Percentiles rank a stretch among this genome's conserved stretches.
Conservation (phyloP, 2,888 invertebrate genomes). For the Cremastinae sp. region DNA sequence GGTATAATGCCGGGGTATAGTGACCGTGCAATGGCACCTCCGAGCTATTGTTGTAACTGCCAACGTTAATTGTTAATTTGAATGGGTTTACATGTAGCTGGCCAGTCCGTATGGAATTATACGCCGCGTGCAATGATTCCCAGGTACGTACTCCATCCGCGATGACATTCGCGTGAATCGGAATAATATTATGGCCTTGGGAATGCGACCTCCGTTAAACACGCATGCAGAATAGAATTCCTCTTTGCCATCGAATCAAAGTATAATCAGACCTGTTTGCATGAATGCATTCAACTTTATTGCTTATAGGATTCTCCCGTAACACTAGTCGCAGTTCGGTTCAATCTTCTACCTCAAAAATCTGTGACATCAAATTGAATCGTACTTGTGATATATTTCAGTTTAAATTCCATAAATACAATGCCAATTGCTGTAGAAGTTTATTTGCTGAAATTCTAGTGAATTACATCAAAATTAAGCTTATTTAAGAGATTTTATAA, state of each 20-base stretch:
- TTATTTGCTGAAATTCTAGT: too few species aligned
- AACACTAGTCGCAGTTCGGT: background rate
- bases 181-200: constrained; percentile 58
- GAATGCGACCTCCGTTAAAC: too few species aligned
- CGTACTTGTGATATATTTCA: background rate
- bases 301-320: constrained; percentile 15
- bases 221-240: background rate
- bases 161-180: constrained; percentile 56
- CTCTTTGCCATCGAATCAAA: constrained; percentile 46
- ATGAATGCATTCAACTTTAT: constrained; percentile 46
- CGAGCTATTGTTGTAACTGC: constrained; percentile 73
- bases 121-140: constrained; percentile 53
- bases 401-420: too few species aligned
- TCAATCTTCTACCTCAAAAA: constrained; percentile 10
- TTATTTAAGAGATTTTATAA: too few species aligned
- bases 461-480: too few species aligned
- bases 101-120: constrained; percentile 48
- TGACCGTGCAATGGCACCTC: constrained; percentile 70
- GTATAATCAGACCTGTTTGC: constrained; percentile 50
- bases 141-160: constrained; percentile 47
- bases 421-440: too few species aligned
- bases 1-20: constrained; percentile 34
- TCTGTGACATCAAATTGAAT: background rate
- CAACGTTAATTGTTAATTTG: constrained; percentile 75
- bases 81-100: constrained; percentile 62